Conservation (phyloP, 2,888 invertebrate genomes). For the Xestia rhomboidea region DNA sequence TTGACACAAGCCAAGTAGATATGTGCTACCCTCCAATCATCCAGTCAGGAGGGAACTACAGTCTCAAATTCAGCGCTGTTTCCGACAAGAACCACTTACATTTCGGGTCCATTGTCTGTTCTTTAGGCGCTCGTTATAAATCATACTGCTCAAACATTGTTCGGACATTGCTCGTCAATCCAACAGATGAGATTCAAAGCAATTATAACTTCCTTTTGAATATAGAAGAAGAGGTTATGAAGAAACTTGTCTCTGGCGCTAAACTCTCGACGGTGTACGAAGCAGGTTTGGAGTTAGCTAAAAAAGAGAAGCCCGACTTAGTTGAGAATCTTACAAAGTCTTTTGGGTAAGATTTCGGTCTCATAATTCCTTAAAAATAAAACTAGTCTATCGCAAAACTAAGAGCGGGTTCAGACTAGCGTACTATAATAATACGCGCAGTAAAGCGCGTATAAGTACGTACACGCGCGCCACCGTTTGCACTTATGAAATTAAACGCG, state of each 20-base stretch:
- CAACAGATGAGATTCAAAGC: slow-evolving; percentile 94
- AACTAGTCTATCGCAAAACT: not conserved
- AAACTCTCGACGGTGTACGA: slow-evolving; percentile 97
- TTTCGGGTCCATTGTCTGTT: slow-evolving; percentile 98
- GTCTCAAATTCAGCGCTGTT: slow-evolving; percentile 98
- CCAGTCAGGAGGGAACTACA: slow-evolving; percentile 99
- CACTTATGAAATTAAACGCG: too few species aligned
- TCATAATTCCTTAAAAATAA: not conserved
- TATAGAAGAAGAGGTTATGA: slow-evolving; percentile 97
- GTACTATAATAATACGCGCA: too few species aligned
- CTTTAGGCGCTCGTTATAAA: slow-evolving; percentile 98
- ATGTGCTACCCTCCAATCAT: slow-evolving; percentile 99
- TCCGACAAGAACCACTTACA: slow-evolving; percentile 98
- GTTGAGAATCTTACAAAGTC: slow-evolving; percentile 97
- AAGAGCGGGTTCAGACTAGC: not conserved
- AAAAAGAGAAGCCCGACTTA: slow-evolving; percentile 96
- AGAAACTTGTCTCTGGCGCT: slow-evolving; percentile 94
- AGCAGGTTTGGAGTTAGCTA: slow-evolving; percentile 94
- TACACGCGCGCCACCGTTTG: not conserved
- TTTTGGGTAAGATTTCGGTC: slow-evolving; percentile 92
- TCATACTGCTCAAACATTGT: slow-evolving; percentile 99
- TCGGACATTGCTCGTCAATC: slow-evolving; percentile 98
- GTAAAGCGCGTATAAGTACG: too few species aligned
- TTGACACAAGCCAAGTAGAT: slow-evolving; percentile 97
- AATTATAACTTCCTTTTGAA: slow-evolving; percentile 97